phyloP scores from a whole-genome alignment of 2,888 invertebrate species.

The Melieria omissa region DNA sequence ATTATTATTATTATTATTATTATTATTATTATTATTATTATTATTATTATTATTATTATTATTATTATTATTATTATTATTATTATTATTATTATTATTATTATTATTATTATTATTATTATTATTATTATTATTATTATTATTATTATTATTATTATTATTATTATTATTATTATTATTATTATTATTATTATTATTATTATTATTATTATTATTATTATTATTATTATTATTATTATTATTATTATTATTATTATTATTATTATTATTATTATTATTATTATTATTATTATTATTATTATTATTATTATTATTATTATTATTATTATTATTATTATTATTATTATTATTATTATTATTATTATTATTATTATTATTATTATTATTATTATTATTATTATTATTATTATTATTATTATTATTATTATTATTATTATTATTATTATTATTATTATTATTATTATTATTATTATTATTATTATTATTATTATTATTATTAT shows the following conservation, averaged over 20 bases:
- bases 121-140: constrained; percentile 4
- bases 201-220: constrained; percentile 4
- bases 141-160: constrained; percentile 4
- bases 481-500: constrained; percentile 4
- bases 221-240: constrained; percentile 4
- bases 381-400: constrained; percentile 4
- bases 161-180: constrained; percentile 4
- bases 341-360: constrained; percentile 4
- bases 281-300: constrained; percentile 4
- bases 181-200: constrained; percentile 4
- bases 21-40: constrained; percentile 4
- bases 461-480: constrained; percentile 4
- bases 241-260: constrained; percentile 4
- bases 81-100: constrained; percentile 4
- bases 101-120: constrained; percentile 4
- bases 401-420: constrained; percentile 4
- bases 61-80: constrained; percentile 4
- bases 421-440: constrained; percentile 4
- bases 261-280: constrained; percentile 4
- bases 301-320: constrained; percentile 4
- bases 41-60: constrained; percentile 4
- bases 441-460: constrained; percentile 4
- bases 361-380: constrained; percentile 4
- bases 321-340: constrained; percentile 4
- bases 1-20: constrained; percentile 4